Evolutionary conservation across 30 jellyfish, hydroid and myxozoan species (phyloP), one percentile per base, ranked within the genome.

Genomic region (Aurelia aurita): DNA sequence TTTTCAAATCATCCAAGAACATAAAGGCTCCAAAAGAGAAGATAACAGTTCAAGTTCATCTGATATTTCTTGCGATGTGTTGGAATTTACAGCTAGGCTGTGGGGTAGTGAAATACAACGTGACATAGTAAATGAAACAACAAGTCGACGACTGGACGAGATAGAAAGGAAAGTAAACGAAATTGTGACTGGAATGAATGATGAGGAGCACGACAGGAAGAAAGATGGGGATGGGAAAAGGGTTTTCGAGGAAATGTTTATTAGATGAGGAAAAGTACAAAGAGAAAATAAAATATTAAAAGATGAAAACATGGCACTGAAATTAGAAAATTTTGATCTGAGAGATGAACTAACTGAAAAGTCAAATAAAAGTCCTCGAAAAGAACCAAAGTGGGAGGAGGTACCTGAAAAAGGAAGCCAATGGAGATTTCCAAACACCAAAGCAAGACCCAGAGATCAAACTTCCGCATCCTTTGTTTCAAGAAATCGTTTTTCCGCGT

Each of bases 291-390:
- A 67, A 67, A 29, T 27, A 21, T 22, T 27, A 67, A 67, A 19
- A 67, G 79, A 67, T 22, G 79, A 67, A 21, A 67, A 67, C 79
- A 67, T 67, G 79, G 79, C 79, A 67, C 58, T 67, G 58, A 67
- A 27, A 35, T 67, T 67, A 51, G 79, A 28, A 67, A 67, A 67
- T 67, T 67, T n/a, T 67, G 79, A 67, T 27, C 26, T 67, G 10
- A 67, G 58, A 27, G 4, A 27, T 20, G 72, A 60, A n/a, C n/a
- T n/a, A n/a, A n/a, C n/a, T n/a, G n/a, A n/a, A 60, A 60, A 3
- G 32, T 31, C 16, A 13, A n/a, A 60, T 11, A 60, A 60, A 60
- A 60, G 0, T 35, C 44, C 27, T 60, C 72, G 1, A 21, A 20
- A 60, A 60, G 25, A 12, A 15, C 72, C 72, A 60, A 20, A 60